Percentiles rank a stretch among this genome's conserved stretches.
phyloP scores from a whole-genome alignment of 2,888 invertebrate genomes.

The Rugalucina vietnamica region DNA sequence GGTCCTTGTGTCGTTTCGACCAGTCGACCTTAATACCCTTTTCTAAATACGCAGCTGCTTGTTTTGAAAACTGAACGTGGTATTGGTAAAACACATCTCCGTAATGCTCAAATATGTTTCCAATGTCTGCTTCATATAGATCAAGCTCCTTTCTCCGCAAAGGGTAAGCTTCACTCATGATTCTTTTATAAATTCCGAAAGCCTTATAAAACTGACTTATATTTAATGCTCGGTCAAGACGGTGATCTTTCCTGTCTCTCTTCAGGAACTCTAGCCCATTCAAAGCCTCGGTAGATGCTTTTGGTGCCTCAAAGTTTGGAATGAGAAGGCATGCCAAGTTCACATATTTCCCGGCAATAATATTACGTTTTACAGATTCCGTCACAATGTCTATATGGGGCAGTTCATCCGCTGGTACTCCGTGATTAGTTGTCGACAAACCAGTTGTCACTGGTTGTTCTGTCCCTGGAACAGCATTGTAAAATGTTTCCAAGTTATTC shows the following conservation, averaged over 20 bases:
- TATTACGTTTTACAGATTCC: background rate
- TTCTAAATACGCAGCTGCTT: background rate
- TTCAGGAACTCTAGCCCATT: background rate
- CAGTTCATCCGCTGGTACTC: background rate
- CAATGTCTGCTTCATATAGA: background rate
- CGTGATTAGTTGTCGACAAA: background rate
- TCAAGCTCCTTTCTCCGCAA: background rate
- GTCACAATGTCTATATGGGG: background rate
- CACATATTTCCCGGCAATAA: background rate
- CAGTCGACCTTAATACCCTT: background rate
- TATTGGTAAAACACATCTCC: background rate
- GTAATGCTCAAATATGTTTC: background rate
- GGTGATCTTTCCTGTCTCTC: background rate
- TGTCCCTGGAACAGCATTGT: too few species aligned
- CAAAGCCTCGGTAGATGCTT: background rate
- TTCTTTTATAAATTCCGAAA: background rate
- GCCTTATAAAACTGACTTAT: background rate
- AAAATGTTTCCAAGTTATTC: too few species aligned
- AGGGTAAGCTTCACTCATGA: background rate
- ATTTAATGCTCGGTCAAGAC: background rate
- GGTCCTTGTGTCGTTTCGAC: background rate
- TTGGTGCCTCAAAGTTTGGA: background rate
- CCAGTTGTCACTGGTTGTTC: background rate
- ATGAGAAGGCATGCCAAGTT: background rate
- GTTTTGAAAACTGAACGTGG: background rate